phyloP scores from a whole-genome alignment of 1,140 invertebrate genomes.

The Andrena cerasifolii region DNA sequence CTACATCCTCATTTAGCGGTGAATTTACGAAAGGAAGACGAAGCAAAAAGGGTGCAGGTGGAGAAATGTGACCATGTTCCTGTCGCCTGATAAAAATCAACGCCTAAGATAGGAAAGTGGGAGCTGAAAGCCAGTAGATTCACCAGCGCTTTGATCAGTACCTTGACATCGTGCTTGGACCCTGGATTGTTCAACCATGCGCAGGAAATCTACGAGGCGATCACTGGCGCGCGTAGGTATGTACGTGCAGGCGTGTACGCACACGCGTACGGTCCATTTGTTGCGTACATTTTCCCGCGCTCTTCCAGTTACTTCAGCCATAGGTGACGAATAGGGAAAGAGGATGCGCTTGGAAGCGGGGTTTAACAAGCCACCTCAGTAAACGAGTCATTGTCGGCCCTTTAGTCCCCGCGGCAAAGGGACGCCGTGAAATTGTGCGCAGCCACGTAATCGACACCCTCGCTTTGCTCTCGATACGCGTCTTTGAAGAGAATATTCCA shows the following conservation, averaged over 20 bases:
- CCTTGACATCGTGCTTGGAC: not conserved
- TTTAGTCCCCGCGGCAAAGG: conserved; percentile 36
- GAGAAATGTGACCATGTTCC: not conserved
- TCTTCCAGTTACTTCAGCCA: not conserved
- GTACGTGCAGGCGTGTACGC: not conserved
- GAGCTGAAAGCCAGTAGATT: not conserved
- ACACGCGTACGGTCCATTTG: conserved; percentile 6
- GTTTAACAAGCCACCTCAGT: conserved; percentile 40
- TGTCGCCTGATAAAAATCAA: not conserved
- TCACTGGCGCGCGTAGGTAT: conserved; percentile 7
- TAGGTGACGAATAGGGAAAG: conserved; percentile 23
- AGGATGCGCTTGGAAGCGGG: conserved; percentile 26
- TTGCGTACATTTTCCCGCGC: not conserved
- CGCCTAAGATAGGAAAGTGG: not conserved
- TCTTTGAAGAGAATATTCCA: not conserved
- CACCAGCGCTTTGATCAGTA: conserved; percentile 41
- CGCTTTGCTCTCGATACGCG: not conserved
- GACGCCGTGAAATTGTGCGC: conserved; percentile 38
- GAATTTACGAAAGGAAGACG: not conserved
- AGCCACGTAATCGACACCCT: conserved; percentile 11
- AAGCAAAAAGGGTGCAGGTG: no score
- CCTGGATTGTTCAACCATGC: conserved; percentile 26
- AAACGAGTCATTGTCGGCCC: conserved; percentile 45
- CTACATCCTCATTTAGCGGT: no score
- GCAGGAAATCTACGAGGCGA: conserved; percentile 1